Conservation (phyloP, 2,113 vertebrate genomes). For the Dasyurus viverrinus region DNA sequence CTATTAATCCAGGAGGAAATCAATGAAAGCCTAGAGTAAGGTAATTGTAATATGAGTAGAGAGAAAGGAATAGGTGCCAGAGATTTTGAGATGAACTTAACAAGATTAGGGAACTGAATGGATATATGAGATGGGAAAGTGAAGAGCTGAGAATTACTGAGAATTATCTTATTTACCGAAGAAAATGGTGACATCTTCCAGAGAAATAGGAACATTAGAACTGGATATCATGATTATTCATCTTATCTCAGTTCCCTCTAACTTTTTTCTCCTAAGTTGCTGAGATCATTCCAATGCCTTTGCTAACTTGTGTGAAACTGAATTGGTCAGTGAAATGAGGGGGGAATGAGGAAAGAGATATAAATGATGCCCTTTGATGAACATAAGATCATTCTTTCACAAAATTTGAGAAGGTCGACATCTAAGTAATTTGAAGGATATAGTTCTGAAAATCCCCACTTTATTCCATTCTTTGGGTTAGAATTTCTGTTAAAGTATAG, state of each 20-base stretch:
- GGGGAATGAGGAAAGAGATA: background rate
- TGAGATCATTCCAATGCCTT: background rate
- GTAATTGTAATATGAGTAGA: background rate
- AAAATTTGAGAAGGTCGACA: background rate
- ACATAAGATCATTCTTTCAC: too few species aligned
- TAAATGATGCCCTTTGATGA: conserved; percentile 12
- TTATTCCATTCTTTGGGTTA: background rate
- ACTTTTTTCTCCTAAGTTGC: background rate
- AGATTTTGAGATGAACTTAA: background rate
- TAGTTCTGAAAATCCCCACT: background rate
- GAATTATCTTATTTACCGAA: background rate
- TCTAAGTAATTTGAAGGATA: background rate
- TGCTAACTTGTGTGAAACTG: too few species aligned
- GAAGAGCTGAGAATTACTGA: background rate
- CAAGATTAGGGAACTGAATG: background rate
- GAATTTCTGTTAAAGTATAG: background rate
- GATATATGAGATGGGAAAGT: background rate
- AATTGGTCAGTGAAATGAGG: background rate
- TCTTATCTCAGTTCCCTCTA: background rate
- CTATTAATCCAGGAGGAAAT: background rate
- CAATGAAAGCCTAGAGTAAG: background rate
- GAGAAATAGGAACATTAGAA: background rate
- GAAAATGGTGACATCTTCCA: background rate
- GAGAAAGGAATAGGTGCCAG: background rate
- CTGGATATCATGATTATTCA: background rate